phyloP scores from a whole-genome alignment of 2,888 invertebrate genomes.

The Notodonta ziczac region DNA sequence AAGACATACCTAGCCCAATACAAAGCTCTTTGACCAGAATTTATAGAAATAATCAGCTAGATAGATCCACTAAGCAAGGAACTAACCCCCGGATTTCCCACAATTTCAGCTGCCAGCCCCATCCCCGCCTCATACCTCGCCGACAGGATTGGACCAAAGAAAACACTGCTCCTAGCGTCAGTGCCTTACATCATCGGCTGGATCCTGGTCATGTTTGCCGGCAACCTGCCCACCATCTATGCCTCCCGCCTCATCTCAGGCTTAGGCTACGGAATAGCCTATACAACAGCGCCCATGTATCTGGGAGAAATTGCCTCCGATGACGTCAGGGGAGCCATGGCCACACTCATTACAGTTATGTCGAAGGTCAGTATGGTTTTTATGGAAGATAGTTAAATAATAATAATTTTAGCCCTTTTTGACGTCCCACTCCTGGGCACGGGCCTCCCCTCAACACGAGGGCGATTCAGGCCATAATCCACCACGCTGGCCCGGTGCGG shows the following conservation, averaged over 20 bases:
- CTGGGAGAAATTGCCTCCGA: constrained; percentile 86
- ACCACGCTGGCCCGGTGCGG: too few relatives aligned
- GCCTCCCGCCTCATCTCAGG: constrained; percentile 86
- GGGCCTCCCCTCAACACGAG: too few relatives aligned
- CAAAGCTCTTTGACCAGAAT: too few relatives aligned
- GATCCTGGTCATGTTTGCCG: constrained; percentile 86
- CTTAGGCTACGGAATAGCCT: constrained; percentile 85
- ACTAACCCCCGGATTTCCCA: neutral
- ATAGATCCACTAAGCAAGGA: too few relatives aligned
- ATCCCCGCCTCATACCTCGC: constrained; percentile 86
- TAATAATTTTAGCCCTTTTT: too few relatives aligned
- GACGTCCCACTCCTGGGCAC: too few relatives aligned
- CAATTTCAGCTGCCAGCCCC: constrained; percentile 83
- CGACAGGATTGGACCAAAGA: constrained; percentile 87
- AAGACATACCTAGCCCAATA: too few relatives aligned
- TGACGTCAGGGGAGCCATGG: constrained; percentile 84
- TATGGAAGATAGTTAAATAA: constrained; percentile 3
- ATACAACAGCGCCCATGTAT: constrained; percentile 86
- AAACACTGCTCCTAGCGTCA: constrained; percentile 84
- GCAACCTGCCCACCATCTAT: constrained; percentile 83
- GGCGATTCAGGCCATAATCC: too few relatives aligned
- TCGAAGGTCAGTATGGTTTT: constrained; percentile 68
- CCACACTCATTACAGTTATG: constrained; percentile 85
- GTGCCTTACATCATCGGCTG: constrained; percentile 86
- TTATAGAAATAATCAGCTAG: too few relatives aligned